These are phyloP conservation scores for Drosophila paramelanica DNA, from an alignment of 2,888 invertebrate species.

Conservation along the genomic window DNA sequence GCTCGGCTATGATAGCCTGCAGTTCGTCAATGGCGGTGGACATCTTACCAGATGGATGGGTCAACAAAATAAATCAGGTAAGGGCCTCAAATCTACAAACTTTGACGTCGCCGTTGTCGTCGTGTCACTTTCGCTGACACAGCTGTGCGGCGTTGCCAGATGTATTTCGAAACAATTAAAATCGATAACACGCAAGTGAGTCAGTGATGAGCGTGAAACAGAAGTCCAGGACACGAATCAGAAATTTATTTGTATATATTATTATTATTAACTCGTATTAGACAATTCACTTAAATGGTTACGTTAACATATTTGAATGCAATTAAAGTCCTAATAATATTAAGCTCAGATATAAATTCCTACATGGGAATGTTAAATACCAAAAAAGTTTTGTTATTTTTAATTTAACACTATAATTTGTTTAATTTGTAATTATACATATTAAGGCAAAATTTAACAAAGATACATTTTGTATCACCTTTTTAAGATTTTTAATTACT, in stretches of 20 bases:
- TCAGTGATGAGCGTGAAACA: neutral
- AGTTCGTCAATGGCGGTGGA: slow-evolving; percentile 87
- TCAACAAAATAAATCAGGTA: slow-evolving; percentile 20
- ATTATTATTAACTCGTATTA: too few relatives aligned
- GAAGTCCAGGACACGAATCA: neutral
- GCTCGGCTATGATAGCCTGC: slow-evolving; percentile 87
- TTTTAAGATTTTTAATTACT: too few relatives aligned
- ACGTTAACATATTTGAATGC: too few relatives aligned
- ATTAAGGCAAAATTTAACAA: too few relatives aligned
- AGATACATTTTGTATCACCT: too few relatives aligned
- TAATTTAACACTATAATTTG: too few relatives aligned
- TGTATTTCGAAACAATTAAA: neutral
- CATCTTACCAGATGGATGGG: slow-evolving; percentile 85
- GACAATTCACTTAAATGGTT: too few relatives aligned
- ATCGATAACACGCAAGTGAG: slow-evolving; percentile 6
- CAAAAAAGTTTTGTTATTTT: too few relatives aligned
- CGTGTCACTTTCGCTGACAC: slow-evolving; percentile 63
- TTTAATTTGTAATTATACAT: too few relatives aligned
- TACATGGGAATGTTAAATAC: too few relatives aligned
- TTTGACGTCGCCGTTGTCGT: slow-evolving; percentile 50
- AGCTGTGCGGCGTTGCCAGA: slow-evolving; percentile 33
- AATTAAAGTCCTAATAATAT: too few relatives aligned
- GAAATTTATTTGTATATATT: neutral
- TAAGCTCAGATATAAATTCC: too few relatives aligned
- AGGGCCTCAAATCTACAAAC: neutral